phyloP scores from a whole-genome alignment of 2,113 vertebrate genomes.

The Sturnira hondurensis region DNA sequence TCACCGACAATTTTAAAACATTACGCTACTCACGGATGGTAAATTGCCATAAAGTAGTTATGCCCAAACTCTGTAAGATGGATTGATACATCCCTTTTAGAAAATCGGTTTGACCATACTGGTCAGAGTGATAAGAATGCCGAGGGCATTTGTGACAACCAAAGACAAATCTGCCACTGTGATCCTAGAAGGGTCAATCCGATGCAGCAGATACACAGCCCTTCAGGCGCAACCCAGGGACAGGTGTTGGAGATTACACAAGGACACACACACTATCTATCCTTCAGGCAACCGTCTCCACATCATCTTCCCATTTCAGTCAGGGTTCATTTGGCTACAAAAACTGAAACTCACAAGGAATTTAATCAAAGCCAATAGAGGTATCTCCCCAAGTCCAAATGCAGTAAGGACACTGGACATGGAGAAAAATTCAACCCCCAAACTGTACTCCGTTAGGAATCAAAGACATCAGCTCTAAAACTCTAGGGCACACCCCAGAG shows the following conservation, averaged over 20 bases:
- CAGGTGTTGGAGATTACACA: background rate
- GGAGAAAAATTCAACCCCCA: background rate
- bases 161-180: background rate
- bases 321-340: background rate
- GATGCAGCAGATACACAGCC: background rate
- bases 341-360: background rate
- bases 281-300: background rate
- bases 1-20: background rate
- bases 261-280: background rate
- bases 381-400: background rate
- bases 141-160: background rate
- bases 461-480: background rate
- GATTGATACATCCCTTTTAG: background rate
- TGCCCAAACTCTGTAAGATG: background rate
- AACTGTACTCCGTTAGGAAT: background rate
- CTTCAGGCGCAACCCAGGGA: background rate
- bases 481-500: background rate
- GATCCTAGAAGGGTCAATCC: background rate
- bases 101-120: background rate
- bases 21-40: background rate
- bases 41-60: background rate
- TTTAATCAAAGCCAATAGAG: background rate
- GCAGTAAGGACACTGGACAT: background rate
- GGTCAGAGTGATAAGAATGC: background rate
- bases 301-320: background rate